Base-by-base conservation (phyloP, 2,888 invertebrate genomes). In the Poecilus cupreus region DNA sequence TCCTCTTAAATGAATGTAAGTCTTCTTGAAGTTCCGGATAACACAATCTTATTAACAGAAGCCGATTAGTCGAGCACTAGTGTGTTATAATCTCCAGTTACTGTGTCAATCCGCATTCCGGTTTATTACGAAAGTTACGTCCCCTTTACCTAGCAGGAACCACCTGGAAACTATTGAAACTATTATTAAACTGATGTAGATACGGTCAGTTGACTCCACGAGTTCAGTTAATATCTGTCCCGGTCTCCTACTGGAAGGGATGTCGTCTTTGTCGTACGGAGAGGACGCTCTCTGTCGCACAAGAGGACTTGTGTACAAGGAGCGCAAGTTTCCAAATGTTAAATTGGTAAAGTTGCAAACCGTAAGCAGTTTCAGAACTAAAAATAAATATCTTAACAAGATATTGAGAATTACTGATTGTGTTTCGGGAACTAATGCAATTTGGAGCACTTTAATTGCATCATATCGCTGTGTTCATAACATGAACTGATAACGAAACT, bases 151-250 rank as follows among this genome's bases (percentile, higher is more conserved):
- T 51, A 51, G 51, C 16, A 18, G 13, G 51, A 24, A 75, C 26
- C 68, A 70, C 70, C 79, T 79, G 68, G 70, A 79, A 57, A 79
- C 78, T 78, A 64, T 24, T 43, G 64, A 16, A 64, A 78, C 79
- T 79, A 68, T 79, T 79, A 79, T 79, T 64, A 79, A 70, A 70
- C 68, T 24, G 70, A 68, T 68, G 32, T 64, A 46, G 79, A 79
- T 79, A 79, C 79, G 79, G 79, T 79, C 79, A 79, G 68, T 79
- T 70, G 79, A 79, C 68, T 79, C 49, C 68, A 37, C 8, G 64
- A 79, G 70, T 70, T 79, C 68, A 68, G 68, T 70, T 79, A 79
- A 51, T 79, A 79, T 79, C 68, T 51, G 79, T 51, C 79, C 64
- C 24, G 60, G 32, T 32, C 4, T 32, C 32, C 32, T 32, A 32